Evolutionary conservation across 1,140 invertebrate genomes (phyloP), one percentile per base, ranked within the genome.

Genomic region (Trichoplusia ni): DNA sequence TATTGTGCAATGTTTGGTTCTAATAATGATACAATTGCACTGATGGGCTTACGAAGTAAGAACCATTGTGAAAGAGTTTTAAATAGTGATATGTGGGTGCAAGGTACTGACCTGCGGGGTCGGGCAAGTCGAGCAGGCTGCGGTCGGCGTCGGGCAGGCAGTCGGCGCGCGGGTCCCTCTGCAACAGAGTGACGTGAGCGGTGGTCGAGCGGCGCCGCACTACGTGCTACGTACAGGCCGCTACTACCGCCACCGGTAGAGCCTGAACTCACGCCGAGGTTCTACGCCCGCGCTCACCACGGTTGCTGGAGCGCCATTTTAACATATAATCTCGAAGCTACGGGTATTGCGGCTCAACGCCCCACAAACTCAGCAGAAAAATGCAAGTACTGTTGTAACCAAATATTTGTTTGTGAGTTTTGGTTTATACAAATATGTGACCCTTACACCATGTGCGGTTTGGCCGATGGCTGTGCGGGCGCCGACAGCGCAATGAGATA

Each of bases 81-180:
- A 37, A 21, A 31, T 25, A 54, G 9, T 31, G 18, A 31, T 47
- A 13, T 56, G 19, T 31, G 31, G 31, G 3, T 46, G n/a, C n/a
- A n/a, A n/a, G 11, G 4, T 37, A 67, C 77, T 74, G 53, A 90
- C 87, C 84, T 53, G 81, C 74, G 47, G 81, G 58, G 63, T 89
- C 84, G 46, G 79, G 77, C 62, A 84, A 60, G 35, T 90, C 83
- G 9, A 87, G 82, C 60, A 87, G 76, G 66, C 53, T 82, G 60
- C 81, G 79, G 16, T 88, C 87, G 69, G 82, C 74, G 59, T 86
- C 84, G 69, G 83, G 83, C 73, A 88, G 74, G 71, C 81, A 56
- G 69, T 88, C 85, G 69, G 73, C 82, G 64, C 81, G 73, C 35
- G 72, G 59, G 64, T 81, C 62, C 64, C 85, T 79, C 85, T 88